These are phyloP conservation scores for Cairina moschata DNA, from an alignment of 2,113 vertebrate species.

Conservation along the genomic window DNA sequence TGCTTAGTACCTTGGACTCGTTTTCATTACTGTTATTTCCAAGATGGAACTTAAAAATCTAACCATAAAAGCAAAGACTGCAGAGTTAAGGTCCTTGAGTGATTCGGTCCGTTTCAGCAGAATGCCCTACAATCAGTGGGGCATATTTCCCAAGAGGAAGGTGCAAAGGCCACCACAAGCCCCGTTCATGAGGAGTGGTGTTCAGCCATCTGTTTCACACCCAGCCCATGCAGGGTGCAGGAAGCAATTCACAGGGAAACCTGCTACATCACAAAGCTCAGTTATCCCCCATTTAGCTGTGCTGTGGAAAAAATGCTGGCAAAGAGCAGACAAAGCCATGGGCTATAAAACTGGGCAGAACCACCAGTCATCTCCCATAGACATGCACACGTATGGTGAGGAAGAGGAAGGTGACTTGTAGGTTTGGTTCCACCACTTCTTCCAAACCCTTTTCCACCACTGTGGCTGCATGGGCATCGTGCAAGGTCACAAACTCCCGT, in stretches of 20 bases:
- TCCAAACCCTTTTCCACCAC: not conserved
- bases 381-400: not conserved
- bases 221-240: fast-evolving
- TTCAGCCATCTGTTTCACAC: not conserved
- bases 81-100: not conserved
- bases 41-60: not conserved
- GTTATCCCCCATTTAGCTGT: not conserved
- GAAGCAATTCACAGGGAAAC: not conserved
- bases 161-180: fast-evolving
- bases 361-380: not conserved
- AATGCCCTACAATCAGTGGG: not conserved
- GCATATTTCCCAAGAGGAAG: not conserved
- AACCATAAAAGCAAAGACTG: not conserved
- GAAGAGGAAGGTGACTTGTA: not conserved
- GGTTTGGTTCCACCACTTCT: not conserved
- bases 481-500: not conserved
- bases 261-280: not conserved
- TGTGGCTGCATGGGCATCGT: fast-evolving
- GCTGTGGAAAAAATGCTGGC: not conserved
- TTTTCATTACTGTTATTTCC: not conserved
- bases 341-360: not conserved
- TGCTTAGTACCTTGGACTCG: not conserved
- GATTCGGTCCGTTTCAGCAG: not conserved
- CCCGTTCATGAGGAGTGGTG: not conserved
- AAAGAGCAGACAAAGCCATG: not conserved